A percentile compares a stretch with the other conserved stretches of the same genome.
These are phyloP conservation scores for Piaya cayana DNA, from an alignment of 2,113 vertebrate species.

Conservation along the genomic window DNA sequence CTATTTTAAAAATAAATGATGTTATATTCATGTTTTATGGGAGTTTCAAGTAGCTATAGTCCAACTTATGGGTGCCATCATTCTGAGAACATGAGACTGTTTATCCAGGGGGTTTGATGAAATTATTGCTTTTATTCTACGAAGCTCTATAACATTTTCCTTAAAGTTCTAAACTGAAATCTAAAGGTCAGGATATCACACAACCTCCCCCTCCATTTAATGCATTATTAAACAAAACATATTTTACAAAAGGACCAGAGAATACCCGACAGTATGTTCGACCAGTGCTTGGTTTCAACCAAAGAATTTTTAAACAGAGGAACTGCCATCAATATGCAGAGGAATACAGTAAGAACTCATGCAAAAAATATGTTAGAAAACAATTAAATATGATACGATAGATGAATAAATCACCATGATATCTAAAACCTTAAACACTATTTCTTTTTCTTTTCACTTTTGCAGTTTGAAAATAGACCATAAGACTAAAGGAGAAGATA, in stretches of 20 bases:
- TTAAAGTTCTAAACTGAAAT: background rate
- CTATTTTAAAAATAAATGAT: constrained; percentile 25
- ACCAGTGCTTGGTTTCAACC: background rate
- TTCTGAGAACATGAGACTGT: background rate
- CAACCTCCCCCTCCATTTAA: background rate
- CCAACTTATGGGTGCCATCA: background rate
- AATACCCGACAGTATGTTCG: background rate
- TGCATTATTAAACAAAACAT: background rate
- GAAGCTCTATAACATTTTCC: background rate
- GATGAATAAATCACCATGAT: background rate
- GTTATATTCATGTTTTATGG: constrained; percentile 20
- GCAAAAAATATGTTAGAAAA: background rate
- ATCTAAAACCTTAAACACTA: background rate
- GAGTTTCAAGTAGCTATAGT: background rate
- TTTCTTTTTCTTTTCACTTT: background rate
- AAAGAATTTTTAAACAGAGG: background rate
- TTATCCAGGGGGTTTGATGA: background rate
- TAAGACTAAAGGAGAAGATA: background rate
- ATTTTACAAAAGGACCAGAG: background rate
- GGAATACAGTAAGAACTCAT: background rate
- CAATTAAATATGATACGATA: background rate
- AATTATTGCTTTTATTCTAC: constrained; percentile 6
- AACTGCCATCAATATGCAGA: background rate
- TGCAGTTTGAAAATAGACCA: background rate
- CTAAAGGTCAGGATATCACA: background rate